phyloP scores from a whole-genome alignment of 2,797 vertebrate genomes.

The Lagocephalus sceleratus region DNA sequence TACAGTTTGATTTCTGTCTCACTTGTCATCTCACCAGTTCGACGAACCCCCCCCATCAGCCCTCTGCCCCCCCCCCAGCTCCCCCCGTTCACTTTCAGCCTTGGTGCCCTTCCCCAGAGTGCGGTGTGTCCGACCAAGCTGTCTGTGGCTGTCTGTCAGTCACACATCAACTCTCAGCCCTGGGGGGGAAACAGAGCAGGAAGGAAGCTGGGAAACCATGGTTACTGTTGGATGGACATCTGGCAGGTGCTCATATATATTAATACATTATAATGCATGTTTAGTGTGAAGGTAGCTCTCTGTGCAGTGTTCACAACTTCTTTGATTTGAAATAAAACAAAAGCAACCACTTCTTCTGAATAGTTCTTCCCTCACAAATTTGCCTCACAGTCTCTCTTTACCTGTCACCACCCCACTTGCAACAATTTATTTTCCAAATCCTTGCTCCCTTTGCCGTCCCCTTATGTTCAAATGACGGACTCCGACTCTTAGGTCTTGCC shows the following conservation, averaged over 20 bases:
- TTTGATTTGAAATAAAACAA: background rate
- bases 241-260: slow-evolving; percentile 11
- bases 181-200: slow-evolving; percentile 39
- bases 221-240: slow-evolving; percentile 17
- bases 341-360: slow-evolving; percentile 8
- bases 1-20: background rate
- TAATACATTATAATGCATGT: background rate
- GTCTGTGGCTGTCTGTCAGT: slow-evolving; percentile 70
- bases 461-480: slow-evolving; percentile 56
- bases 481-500: slow-evolving; percentile 65
- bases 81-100: slow-evolving; percentile 28
- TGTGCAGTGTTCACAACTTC: background rate
- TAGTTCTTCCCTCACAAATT: slow-evolving; percentile 18
- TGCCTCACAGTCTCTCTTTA: slow-evolving; percentile 21
- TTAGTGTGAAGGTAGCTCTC: background rate
- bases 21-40: background rate
- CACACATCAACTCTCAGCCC: slow-evolving; percentile 61
- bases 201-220: slow-evolving; percentile 17
- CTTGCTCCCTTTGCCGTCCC: slow-evolving; percentile 36
- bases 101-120: slow-evolving; percentile 61
- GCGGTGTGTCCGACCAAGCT: slow-evolving; percentile 65
- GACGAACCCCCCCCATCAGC: slow-evolving; percentile 31
- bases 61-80: slow-evolving; percentile 10
- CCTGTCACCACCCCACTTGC: slow-evolving; percentile 31
- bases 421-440: slow-evolving; percentile 31